Evolutionary conservation across 2,888 invertebrate genomes (phyloP).

Genomic region (Mythimna impura): DNA sequence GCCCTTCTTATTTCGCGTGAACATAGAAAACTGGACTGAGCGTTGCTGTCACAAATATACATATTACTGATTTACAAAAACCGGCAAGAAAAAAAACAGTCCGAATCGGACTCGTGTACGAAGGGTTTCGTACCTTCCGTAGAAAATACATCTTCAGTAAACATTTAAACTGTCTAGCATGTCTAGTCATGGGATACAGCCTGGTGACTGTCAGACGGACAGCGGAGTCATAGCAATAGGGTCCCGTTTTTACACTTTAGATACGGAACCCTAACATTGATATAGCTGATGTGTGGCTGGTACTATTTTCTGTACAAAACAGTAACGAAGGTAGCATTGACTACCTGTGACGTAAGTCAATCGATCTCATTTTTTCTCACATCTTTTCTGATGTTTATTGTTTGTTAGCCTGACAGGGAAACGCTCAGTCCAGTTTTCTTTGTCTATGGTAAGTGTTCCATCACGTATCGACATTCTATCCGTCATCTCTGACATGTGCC

Average conservation of each 20-base stretch:
- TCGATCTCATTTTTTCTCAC: background rate
- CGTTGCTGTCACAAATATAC: background rate
- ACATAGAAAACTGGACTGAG: conserved; percentile 2
- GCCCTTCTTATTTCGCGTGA: conserved; percentile 62
- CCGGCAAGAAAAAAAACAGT: no score
- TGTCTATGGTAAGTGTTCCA: conserved; percentile 57
- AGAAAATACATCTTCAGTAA: no score
- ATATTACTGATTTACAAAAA: background rate
- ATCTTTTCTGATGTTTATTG: background rate
- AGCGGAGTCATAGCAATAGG: no score
- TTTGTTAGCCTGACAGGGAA: background rate
- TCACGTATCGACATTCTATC: conserved; percentile 74
- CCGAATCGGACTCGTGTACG: no score
- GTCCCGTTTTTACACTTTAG: no score
- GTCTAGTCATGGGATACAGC: no score
- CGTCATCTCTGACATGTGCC: conserved; percentile 68
- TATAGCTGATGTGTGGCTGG: no score
- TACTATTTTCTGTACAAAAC: background rate
- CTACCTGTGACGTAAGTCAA: background rate
- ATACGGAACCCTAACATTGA: no score
- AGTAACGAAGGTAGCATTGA: background rate
- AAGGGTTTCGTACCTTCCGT: no score
- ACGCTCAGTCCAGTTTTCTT: conserved; percentile 1
- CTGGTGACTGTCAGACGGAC: no score
- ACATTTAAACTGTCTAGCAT: no score